A percentile compares a stretch with the other conserved stretches of the same genome.
Evolutionary conservation across 1,140 invertebrate genomes (phyloP).

Genomic region (Eupristina koningsbergeri): DNA sequence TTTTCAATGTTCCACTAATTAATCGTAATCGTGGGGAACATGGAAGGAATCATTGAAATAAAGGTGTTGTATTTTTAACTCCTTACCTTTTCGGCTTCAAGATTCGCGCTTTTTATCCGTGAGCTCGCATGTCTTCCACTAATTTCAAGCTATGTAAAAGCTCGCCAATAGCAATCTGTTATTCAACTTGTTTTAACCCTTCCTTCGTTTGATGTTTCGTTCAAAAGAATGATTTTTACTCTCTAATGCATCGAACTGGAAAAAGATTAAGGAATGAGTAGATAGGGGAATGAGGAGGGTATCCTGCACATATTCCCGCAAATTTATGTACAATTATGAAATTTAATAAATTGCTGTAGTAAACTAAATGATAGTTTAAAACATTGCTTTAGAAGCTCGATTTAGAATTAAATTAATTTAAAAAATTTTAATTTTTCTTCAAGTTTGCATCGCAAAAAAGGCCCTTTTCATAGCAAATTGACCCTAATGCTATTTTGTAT

Average conservation of each 20-base stretch:
- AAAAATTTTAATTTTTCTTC: too few relatives aligned
- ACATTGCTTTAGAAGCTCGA: too few relatives aligned
- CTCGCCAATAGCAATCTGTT: constrained; percentile 25
- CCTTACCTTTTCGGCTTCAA: too few relatives aligned
- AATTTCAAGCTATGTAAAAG: constrained; percentile 38
- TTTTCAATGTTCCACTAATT: background rate
- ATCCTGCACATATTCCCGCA: too few relatives aligned
- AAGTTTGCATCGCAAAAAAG: background rate
- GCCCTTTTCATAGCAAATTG: background rate
- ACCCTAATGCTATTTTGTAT: background rate
- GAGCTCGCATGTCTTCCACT: constrained; percentile 34
- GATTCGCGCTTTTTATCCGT: constrained; percentile 15
- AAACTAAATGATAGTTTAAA: too few relatives aligned
- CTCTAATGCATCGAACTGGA: too few relatives aligned
- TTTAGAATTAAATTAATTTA: too few relatives aligned
- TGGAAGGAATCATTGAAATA: too few relatives aligned
- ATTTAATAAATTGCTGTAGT: too few relatives aligned
- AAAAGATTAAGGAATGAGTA: too few relatives aligned
- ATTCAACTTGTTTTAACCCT: constrained; percentile 37
- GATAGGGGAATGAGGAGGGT: too few relatives aligned
- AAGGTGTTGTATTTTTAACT: background rate
- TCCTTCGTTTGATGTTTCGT: constrained; percentile 20
- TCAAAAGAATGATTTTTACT: background rate
- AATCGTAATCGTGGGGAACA: constrained; percentile 14
- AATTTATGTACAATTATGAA: too few relatives aligned